Conservation (phyloP, 2,113 vertebrate genomes). For the Prinia subflava region DNA sequence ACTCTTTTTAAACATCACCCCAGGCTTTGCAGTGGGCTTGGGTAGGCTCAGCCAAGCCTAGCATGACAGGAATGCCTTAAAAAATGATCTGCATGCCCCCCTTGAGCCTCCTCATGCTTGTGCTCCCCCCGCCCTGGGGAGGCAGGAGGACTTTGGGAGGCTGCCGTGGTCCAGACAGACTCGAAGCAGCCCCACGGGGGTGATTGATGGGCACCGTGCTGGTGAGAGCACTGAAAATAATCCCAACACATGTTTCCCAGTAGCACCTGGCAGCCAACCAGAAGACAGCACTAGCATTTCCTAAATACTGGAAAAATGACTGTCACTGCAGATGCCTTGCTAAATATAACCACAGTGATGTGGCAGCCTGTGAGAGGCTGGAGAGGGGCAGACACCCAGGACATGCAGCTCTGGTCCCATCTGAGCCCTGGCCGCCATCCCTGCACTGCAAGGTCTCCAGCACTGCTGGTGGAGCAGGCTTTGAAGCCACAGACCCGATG, state of each 20-base stretch:
- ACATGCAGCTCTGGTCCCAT: background rate
- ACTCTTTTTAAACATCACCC: background rate
- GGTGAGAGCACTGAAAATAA: constrained; percentile 70
- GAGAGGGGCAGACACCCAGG: background rate
- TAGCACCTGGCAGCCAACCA: constrained; percentile 74
- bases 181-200: background rate
- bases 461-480: background rate
- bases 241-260: constrained; percentile 71
- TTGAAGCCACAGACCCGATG: background rate
- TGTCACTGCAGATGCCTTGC: constrained; percentile 62
- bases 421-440: background rate
- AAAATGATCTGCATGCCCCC: background rate
- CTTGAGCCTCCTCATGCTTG: background rate
- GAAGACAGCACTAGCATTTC: constrained; percentile 68
- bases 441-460: background rate
- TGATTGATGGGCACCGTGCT: constrained; percentile 64
- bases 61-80: background rate
- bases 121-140: background rate
- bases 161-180: background rate
- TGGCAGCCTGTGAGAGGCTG: constrained; percentile 40
- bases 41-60: background rate
- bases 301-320: constrained; percentile 69
- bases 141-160: background rate
- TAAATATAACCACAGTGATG: constrained; percentile 65
- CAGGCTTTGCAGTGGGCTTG: background rate